Base-by-base conservation (phyloP, 1,140 invertebrate species). In the Psix sp. region DNA sequence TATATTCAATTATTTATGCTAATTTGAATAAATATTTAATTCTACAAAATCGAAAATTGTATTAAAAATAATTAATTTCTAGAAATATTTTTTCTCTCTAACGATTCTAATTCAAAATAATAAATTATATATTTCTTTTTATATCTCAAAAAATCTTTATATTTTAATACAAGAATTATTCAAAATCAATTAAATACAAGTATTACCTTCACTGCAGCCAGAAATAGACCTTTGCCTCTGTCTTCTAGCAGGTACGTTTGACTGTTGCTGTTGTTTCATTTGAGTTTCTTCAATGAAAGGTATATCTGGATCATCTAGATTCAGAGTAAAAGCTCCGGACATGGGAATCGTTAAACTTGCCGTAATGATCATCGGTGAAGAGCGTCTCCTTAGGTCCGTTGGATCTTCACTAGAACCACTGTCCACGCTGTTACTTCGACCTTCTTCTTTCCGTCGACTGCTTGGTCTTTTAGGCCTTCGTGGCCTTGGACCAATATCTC, bases 321-420 rank as follows among this genome's bases (percentile, higher is more conserved):
- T 89, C 11, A 90, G 57, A 10, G 84, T 86, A 57, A 89, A 87
- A 48, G 87, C 82, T 14, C 85, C 67, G 68, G 89, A 86, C 86
- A 92, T 87, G 0, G 93, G 92, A 80, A 95, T 93, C 62, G 92
- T 94, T 3, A 95, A 88, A 73, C 92, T 94, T 0, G 93, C 94
- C 0, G 93, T 94, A 67, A 96, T 94, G 24, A 90, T 91, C 77
- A 91, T 88, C 0, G 89, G 88, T 0, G 88, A 88, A 0, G 88
- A 89, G 74, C 82, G 82, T 65, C 89, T 80, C 35, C 89, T 79
- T 3, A 78, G 65, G 45, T 89, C 87, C 0, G 79, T 48, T 0
- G 83, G 83, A 63, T 88, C 88, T 42, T 89, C 85, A 74, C 86
- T 87, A 0, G 86, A 86, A 18, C 83, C 82, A 36, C 85, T 86